These are phyloP conservation scores for Jaculus jaculus DNA, from an alignment of 2,113 vertebrate species.

Conservation along the genomic window DNA sequence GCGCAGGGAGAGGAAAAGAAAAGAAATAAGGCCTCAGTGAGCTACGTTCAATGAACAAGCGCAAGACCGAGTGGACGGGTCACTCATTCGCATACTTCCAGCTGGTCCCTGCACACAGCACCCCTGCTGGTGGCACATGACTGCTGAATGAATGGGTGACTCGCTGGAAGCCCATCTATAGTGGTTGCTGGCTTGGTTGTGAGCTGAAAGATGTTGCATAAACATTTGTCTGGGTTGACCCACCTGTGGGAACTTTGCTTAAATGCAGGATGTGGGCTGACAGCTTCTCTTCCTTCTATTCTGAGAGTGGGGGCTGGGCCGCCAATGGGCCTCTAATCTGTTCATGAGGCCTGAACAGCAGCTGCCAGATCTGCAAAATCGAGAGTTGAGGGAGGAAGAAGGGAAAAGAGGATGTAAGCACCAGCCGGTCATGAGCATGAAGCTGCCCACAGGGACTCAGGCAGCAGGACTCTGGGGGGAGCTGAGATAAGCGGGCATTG, in stretches of 20 bases:
- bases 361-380: background rate
- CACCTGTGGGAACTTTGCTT: conserved; percentile 50
- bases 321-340: conserved; percentile 39
- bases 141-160: background rate
- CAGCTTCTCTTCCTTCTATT: background rate
- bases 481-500: background rate
- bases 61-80: background rate
- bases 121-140: fast-evolving
- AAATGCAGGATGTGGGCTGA: conserved; percentile 77
- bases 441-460: background rate
- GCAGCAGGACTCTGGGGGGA: background rate
- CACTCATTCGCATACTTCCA: background rate
- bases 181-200: background rate
- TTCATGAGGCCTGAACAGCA: background rate
- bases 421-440: background rate
- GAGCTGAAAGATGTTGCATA: conserved; percentile 8
- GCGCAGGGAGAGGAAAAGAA: too few species aligned
- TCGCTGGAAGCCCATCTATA: background rate
- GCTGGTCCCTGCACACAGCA: background rate
- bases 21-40: background rate
- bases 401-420: background rate
- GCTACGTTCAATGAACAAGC: background rate
- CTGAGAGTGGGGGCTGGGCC: background rate
- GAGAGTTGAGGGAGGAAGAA: conserved; percentile 19
- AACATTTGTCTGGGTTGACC: conserved; percentile 28